These are phyloP conservation scores for Fragum whitleyi DNA, from an alignment of 2,888 invertebrate genomes.

Conservation along the genomic window DNA sequence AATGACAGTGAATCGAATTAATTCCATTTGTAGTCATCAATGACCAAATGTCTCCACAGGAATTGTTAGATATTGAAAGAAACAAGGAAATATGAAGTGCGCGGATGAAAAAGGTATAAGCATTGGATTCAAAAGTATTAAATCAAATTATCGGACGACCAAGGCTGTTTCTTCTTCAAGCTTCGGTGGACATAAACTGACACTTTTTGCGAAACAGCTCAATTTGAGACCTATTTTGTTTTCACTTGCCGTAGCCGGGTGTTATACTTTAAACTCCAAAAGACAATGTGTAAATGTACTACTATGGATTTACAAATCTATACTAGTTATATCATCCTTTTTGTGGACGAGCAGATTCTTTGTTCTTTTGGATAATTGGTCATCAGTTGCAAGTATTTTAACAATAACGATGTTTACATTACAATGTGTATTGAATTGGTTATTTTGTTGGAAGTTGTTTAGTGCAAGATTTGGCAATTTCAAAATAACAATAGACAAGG, in stretches of 20 bases:
- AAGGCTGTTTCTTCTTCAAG: too few species aligned
- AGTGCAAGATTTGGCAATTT: not conserved
- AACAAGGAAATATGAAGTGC: too few species aligned
- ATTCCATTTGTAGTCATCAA: too few species aligned
- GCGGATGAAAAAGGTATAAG: too few species aligned
- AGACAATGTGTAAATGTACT: not conserved
- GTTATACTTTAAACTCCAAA: not conserved
- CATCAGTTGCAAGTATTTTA: not conserved
- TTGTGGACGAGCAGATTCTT: slow-evolving; percentile 1
- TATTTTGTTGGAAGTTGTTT: slow-evolving; percentile 9
- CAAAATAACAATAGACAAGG: not conserved
- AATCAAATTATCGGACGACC: too few species aligned
- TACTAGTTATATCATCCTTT: not conserved
- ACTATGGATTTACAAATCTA: not conserved
- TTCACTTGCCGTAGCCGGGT: not conserved
- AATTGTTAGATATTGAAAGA: too few species aligned
- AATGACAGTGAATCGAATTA: too few species aligned
- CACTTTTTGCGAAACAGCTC: not conserved
- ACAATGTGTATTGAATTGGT: not conserved
- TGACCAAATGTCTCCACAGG: too few species aligned
- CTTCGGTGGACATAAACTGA: too few species aligned
- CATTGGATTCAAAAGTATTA: too few species aligned
- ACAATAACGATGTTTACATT: not conserved
- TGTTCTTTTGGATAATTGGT: not conserved
- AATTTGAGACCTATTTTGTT: not conserved